Base-by-base conservation (phyloP, 2,797 vertebrate species). In the Aselliscus stoliczkanus region DNA sequence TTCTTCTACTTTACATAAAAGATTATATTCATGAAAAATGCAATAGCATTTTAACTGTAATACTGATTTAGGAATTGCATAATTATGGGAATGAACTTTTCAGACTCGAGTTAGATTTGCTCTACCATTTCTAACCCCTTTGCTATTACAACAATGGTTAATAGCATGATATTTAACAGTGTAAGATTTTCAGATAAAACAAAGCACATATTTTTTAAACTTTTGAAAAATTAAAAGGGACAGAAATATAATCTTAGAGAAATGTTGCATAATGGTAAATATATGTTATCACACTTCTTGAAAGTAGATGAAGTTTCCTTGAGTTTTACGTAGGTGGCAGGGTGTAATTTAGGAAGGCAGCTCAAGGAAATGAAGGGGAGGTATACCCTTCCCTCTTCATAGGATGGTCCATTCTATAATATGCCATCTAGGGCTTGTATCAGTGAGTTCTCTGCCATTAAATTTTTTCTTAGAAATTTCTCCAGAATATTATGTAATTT, bases 1-100 rank as follows among this genome's bases (percentile, higher is more conserved):
- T 15, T 72, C 7, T 76, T 81, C 25, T 60, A 77, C 88, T 92
- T 95, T 93, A 62, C 65, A 81, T 84, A 95, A 76, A 90, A 87
- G 27, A 69, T 87, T 81, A 37, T 83, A 72, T n/a, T 77, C 9
- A 77, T 83, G 37, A 94, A 82, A 88, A 94, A 86, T 89, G 5
- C 13, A 62, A 27, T 52, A 69, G 18, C 1, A 25, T 39, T 39
- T 10, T 75, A 79, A 73, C n/a, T 25, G 6, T 80, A 84, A 83
- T 65, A 72, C 7, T 70, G 29, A 84, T 62, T 88, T 92, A 12
- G 1, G 17, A 76, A 73, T 72, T 75, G 39, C 18, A 21, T 81
- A 81, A 88, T 92, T 76, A 67, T 39, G 4, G 25, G 27, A 47
- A 87, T 92, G 50, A 17, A 44, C 10, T 54, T 72, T 88, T 73